Evolutionary conservation across 2,113 vertebrate genomes (phyloP).

Genomic region (Acanthisitta chloris): DNA sequence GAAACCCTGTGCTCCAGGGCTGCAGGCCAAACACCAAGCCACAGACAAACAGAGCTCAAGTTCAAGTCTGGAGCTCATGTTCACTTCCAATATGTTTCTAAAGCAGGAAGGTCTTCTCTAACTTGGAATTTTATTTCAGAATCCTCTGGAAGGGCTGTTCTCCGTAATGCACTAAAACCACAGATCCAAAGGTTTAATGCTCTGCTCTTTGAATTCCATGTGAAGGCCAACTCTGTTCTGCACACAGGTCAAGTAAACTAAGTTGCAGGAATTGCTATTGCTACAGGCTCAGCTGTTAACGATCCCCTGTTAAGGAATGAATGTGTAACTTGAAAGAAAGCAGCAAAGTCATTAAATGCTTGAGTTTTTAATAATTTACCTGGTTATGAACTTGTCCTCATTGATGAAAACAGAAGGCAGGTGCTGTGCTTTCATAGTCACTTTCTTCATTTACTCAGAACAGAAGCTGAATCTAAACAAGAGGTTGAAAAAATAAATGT

Average conservation of each 20-base stretch:
- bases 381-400: slow-evolving; percentile 66
- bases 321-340: neutral
- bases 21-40: neutral
- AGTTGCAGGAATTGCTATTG: neutral
- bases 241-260: neutral
- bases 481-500: neutral
- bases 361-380: slow-evolving; percentile 18
- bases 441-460: slow-evolving; percentile 29
- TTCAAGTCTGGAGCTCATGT: neutral
- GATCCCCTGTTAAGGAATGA: neutral
- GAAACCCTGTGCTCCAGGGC: accelerated
- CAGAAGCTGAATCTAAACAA: slow-evolving; percentile 10
- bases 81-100: neutral
- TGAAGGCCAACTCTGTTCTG: neutral
- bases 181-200: neutral
- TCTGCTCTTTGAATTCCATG: neutral
- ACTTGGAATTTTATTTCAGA: neutral
- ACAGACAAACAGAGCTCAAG: neutral
- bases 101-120: neutral
- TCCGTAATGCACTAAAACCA: neutral
- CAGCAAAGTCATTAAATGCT: neutral
- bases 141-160: neutral
- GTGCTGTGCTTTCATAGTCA: slow-evolving; percentile 42
- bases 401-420: slow-evolving; percentile 52
- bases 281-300: neutral